Evolutionary conservation across 2,888 invertebrate genomes (phyloP).

Genomic region (Penaeus monodon): DNA sequence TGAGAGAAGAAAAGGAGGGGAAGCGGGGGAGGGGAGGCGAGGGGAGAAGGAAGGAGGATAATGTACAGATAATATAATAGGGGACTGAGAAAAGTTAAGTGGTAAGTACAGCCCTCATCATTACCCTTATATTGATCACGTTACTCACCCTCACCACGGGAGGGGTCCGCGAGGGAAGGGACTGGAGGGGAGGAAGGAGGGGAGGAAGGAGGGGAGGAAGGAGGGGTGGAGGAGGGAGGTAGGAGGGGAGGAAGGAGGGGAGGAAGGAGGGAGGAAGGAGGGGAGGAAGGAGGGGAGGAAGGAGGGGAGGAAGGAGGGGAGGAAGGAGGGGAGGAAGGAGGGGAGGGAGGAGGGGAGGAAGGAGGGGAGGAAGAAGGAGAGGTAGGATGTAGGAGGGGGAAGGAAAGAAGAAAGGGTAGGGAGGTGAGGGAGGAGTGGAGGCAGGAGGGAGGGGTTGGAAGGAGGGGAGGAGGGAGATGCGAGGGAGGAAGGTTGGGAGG

Average conservation of each 20-base stretch:
- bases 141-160: slow-evolving; percentile 28
- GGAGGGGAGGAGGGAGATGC: background rate
- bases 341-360: background rate
- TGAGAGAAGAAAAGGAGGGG: background rate
- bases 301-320: background rate
- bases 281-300: background rate
- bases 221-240: no score
- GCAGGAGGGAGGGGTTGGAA: no score
- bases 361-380: background rate
- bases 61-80: slow-evolving; percentile 29
- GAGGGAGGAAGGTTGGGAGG: background rate
- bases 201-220: background rate
- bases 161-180: background rate
- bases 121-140: slow-evolving; percentile 45
- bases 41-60: slow-evolving; percentile 4
- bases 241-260: background rate
- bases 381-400: no score
- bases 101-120: slow-evolving; percentile 44
- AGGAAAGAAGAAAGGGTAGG: no score
- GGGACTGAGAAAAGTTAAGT: slow-evolving; percentile 38
- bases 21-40: background rate
- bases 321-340: background rate
- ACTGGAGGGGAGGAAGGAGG: background rate
- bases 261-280: background rate
- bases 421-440: background rate